Base-by-base conservation (phyloP, 2,888 invertebrate species). In the Watsonalla binaria region DNA sequence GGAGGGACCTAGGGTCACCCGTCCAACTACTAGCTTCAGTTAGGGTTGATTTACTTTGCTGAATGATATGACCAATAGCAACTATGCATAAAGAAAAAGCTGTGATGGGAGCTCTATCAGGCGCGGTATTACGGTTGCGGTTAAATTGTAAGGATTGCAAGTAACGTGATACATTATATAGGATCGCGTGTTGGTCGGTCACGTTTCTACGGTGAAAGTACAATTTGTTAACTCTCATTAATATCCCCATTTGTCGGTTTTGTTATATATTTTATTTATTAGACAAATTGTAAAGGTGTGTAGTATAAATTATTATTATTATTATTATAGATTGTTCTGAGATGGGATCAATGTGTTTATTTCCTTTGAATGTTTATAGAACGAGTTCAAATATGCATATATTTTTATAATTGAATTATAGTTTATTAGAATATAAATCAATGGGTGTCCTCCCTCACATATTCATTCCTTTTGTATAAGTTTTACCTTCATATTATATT, bases 231-330 rank as follows among this genome's bases (percentile, higher is more conserved):
- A 9, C 7, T 37, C 35, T 14, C 15, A 6, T 37, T 37, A 13
- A 15, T 34, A 15, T 49, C 14, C 5, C 13, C 0, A 37, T 14
- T 37, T 13, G 48, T 49, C 39, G 14, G 37, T 49, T 37, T 49
- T 49, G 15, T 49, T 49, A 34, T 47, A 34, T 7, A 48, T 48
- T 48, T 37, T 15, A 39, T 15, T 49, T 15, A 49, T 13, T 49
- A 49, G 49, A 49, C 49, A 49, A 49, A 37, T 49, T 49, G 49
- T 49, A 49, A 49, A 33, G 14, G 37, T 49, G 49, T 49, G 14
- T 49, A 49, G 37, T 37, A 8, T 49, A 39, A 37, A 14, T 13
- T 6, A 14, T 35, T 15, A 35, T 7, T 35, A 35, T 7, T 35
- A 35, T n/a, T 15, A 9, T 46, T 35, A 35, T 48, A 13, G 34